phyloP scores from a whole-genome alignment of 2,888 invertebrate species.

The Clostera curtula region DNA sequence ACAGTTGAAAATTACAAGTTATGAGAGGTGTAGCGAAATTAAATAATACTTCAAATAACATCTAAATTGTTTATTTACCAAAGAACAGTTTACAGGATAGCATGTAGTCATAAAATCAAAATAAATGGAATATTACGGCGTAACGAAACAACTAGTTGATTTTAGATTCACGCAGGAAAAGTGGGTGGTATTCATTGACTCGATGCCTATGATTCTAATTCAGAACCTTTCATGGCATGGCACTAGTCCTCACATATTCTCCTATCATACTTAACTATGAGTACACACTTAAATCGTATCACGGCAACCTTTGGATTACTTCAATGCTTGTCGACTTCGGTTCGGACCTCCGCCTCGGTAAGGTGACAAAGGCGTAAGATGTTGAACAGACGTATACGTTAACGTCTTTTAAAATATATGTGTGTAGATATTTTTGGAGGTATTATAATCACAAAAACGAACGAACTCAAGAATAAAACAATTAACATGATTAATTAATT shows the following conservation, averaged over 20 bases:
- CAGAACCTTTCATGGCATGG: conserved; percentile 75
- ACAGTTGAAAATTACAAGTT: too few species aligned
- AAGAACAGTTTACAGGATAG: conserved; percentile 65
- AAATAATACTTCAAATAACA: conserved; percentile 26
- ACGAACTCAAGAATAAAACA: too few species aligned
- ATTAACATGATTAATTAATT: too few species aligned
- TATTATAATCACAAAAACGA: conserved; percentile 17
- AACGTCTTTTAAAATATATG: too few species aligned
- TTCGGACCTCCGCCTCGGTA: too few species aligned
- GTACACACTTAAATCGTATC: conserved; percentile 33
- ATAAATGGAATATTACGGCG: conserved; percentile 46
- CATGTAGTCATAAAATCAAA: conserved; percentile 46
- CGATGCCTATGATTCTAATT: conserved; percentile 71
- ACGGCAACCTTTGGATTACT: conserved; percentile 35
- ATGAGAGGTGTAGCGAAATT: too few species aligned
- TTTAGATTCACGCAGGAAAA: conserved; percentile 64
- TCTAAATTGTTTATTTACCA: conserved; percentile 65
- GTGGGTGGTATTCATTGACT: conserved; percentile 73
- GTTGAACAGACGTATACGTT: too few species aligned
- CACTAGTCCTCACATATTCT: conserved; percentile 72
- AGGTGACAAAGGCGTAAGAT: too few species aligned
- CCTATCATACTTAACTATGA: conserved; percentile 69
- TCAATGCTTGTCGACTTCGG: too few species aligned
- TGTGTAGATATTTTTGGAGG: conserved; percentile 26
- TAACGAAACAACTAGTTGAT: conserved; percentile 58